These are phyloP conservation scores for Criorhina ranunculi DNA, from an alignment of 2,888 invertebrate genomes.

Conservation along the genomic window DNA sequence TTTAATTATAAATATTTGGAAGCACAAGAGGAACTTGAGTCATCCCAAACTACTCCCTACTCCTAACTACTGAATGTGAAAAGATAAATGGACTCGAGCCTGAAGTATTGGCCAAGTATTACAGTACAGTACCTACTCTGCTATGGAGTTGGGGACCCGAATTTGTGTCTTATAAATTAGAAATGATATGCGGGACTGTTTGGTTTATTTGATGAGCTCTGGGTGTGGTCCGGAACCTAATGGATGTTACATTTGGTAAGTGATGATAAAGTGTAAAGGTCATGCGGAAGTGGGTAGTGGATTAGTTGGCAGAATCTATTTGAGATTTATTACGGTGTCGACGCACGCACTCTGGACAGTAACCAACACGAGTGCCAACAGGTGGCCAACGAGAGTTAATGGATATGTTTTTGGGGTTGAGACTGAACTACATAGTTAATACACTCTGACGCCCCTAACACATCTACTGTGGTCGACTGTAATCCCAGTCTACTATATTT, in stretches of 20 bases:
- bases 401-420: too few relatives aligned
- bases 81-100: constrained; percentile 16
- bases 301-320: too few relatives aligned
- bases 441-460: too few relatives aligned
- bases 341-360: too few relatives aligned
- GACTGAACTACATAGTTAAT: too few relatives aligned
- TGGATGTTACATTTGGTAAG: constrained; percentile 7
- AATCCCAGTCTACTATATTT: too few relatives aligned
- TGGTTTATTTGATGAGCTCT: constrained; percentile 34
- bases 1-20: constrained; percentile 63
- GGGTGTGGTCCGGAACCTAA: constrained; percentile 3
- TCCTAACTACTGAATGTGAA: not conserved
- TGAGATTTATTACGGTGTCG: too few relatives aligned
- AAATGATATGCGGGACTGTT: not conserved
- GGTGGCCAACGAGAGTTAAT: too few relatives aligned
- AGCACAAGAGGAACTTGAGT: constrained; percentile 13
- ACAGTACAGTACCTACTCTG: not conserved
- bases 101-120: constrained; percentile 13
- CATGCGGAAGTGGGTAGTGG: not conserved
- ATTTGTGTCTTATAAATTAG: constrained; percentile 4
- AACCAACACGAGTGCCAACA: too few relatives aligned
- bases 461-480: too few relatives aligned
- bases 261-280: constrained; percentile 6
- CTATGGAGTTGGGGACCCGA: not conserved
- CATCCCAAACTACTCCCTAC: not conserved